Base-by-base conservation (phyloP, 64 coral and sea anemone species). In the Dendronephthya gigantea region DNA sequence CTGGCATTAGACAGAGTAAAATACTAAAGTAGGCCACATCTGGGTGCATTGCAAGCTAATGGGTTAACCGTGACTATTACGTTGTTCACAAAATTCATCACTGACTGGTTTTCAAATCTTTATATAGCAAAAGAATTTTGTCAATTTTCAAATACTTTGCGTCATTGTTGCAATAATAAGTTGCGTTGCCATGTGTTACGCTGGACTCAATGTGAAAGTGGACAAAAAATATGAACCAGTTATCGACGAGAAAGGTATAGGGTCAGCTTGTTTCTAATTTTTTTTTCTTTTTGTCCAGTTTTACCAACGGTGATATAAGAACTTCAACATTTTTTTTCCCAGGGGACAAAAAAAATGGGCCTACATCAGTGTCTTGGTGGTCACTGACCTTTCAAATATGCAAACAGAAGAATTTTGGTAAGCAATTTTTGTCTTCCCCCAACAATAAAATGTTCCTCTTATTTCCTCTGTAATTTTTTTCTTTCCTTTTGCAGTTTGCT, bases 71-170 rank as follows among this genome's bases (percentile, higher is more conserved):
- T 12, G 23, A 52, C 0, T 10, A 12, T 52, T 52, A 22, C 50
- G 13, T 52, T 22, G 1, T 52, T 52, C 1, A 22, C 50, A 16
- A 12, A 52, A 12, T 16, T 16, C 0, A 12, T 52, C 50, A 85
- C 23, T 41, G n/a, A 33, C 17, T 31, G 4, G 40, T 29, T 31
- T 58, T 35, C 84, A 34, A 9, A 68, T 11, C 10, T 17, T 38
- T 8, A 17, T 49, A 29, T 62, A 85, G 62, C 82, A 81, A 39
- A 72, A 90, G 76, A 96, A 86, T 88, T 96, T 96, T 45, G 81
- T 82, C 30, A 87, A 74, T 68, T 96, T 96, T 38, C 94, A 96
- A 92, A 83, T 84, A 56, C 88, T 96, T 27, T 96, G 94, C 90
- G 70, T 92, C 1, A 33, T 96, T 45, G 88, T 96, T 41, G 94